Conservation (phyloP, 2,888 invertebrate species). For the Eupithecia subfuscata region DNA sequence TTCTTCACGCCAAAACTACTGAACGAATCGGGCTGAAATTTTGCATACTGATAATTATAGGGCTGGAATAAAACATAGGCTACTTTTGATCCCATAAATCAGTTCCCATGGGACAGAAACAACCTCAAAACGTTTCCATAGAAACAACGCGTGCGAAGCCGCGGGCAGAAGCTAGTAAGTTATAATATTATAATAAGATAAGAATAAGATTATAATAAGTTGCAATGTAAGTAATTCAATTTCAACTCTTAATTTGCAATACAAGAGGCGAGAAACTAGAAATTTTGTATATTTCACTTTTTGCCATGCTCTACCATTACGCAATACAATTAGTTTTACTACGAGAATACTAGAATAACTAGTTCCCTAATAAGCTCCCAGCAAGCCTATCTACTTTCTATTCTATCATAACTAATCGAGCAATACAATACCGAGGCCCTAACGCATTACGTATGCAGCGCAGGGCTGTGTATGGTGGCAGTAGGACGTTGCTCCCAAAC, state of each 20-base stretch:
- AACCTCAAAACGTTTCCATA: too few relatives aligned
- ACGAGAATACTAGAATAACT: background rate
- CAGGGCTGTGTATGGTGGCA: slow-evolving; percentile 55
- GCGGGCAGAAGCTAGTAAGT: too few relatives aligned
- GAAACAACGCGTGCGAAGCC: too few relatives aligned
- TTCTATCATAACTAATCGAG: slow-evolving; percentile 30
- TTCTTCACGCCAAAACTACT: too few relatives aligned
- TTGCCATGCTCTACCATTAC: background rate
- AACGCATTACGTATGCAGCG: slow-evolving; percentile 74
- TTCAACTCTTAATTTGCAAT: background rate
- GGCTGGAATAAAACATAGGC: too few relatives aligned
- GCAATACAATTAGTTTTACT: background rate
- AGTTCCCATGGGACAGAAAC: too few relatives aligned
- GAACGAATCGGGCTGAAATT: too few relatives aligned
- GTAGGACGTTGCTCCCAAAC: slow-evolving; percentile 75
- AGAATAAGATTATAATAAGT: background rate
- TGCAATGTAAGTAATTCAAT: background rate
- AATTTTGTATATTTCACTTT: background rate
- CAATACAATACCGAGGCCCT: slow-evolving; percentile 29
- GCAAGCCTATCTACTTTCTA: slow-evolving; percentile 25
- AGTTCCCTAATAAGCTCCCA: slow-evolving; percentile 8
- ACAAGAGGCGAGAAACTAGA: background rate
- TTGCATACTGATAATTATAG: too few relatives aligned
- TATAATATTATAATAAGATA: too few relatives aligned
- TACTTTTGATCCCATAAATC: too few relatives aligned